Evolutionary conservation across 2,888 invertebrate species (phyloP).

Genomic region (Heterodera filipjevi): DNA sequence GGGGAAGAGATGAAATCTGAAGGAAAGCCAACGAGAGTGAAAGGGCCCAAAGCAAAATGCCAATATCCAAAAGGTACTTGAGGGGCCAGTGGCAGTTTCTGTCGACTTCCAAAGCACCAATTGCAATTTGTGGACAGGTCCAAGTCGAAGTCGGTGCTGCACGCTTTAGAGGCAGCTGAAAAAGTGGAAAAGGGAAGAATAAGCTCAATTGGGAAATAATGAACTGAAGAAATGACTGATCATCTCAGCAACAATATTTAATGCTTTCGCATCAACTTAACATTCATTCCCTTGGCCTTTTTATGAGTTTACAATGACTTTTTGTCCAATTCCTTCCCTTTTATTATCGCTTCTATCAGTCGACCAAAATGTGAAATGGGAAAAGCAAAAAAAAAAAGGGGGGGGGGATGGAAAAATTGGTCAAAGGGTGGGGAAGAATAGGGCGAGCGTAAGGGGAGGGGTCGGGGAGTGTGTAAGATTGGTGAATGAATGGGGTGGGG

Average conservation of each 20-base stretch:
- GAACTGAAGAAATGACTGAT: no score
- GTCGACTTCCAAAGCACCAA: slow-evolving; percentile 23
- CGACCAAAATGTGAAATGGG: not conserved
- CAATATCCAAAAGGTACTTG: slow-evolving; percentile 7
- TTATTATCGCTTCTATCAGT: not conserved
- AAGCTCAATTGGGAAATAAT: not conserved
- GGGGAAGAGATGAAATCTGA: not conserved
- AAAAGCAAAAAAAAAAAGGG: slow-evolving; percentile 4
- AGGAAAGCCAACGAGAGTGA: not conserved
- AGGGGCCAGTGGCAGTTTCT: not conserved
- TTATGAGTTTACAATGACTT: not conserved
- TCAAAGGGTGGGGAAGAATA: slow-evolving; percentile 4
- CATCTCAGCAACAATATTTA: no score
- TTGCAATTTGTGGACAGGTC: slow-evolving; percentile 2
- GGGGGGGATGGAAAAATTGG: slow-evolving; percentile 3
- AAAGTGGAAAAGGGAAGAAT: not conserved
- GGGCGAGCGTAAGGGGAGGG: not conserved
- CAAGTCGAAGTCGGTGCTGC: slow-evolving; percentile 7
- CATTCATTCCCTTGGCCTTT: not conserved
- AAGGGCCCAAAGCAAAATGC: not conserved
- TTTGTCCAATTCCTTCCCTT: not conserved
- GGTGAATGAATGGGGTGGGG: slow-evolving; percentile 9
- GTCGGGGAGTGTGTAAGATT: not conserved
- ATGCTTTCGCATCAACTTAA: no score
- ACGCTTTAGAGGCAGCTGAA: not conserved